Evolutionary conservation across 2,113 vertebrate genomes (phyloP).

Genomic region (Spheniscus mendiculus): DNA sequence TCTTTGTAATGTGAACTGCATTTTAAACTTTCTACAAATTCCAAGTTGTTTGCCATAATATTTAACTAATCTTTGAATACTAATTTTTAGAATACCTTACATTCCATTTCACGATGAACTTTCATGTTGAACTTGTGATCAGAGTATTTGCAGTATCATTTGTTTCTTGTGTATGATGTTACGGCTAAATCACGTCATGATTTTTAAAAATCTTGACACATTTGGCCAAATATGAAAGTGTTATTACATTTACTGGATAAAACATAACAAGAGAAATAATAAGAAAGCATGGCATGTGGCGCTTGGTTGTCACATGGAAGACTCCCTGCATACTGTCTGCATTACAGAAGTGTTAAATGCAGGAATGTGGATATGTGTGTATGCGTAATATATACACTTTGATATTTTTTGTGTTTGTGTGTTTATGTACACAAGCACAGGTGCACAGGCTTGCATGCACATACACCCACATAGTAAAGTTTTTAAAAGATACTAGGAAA

Average conservation of each 20-base stretch:
- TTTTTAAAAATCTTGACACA: conserved; percentile 11
- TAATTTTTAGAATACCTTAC: conserved; percentile 46
- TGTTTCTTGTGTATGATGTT: conserved; percentile 26
- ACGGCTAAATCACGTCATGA: not conserved
- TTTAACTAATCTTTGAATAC: conserved; percentile 58
- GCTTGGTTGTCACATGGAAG: not conserved
- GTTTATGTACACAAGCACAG: not conserved
- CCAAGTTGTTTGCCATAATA: conserved; percentile 6
- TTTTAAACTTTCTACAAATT: conserved; percentile 70
- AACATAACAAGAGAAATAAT: not conserved
- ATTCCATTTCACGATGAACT: conserved; percentile 56
- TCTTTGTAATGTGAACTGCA: conserved; percentile 72
- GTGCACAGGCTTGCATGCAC: conserved; percentile 22
- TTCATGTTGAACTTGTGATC: conserved; percentile 4
- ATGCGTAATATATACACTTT: not conserved
- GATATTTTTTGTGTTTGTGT: not conserved
- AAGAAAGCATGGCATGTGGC: not conserved
- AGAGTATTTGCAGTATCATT: not conserved
- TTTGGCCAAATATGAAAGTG: conserved; percentile 41
- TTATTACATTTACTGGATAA: conserved; percentile 38
- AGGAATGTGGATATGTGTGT: not conserved
- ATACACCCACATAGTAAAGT: not conserved
- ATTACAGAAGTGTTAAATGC: not conserved
- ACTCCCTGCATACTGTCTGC: not conserved
- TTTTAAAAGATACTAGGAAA: conserved; percentile 20